Evolutionary conservation across 2,888 invertebrate genomes (phyloP), one percentile per base, ranked within the genome.

Genomic region (Hoplodrina blanda): DNA sequence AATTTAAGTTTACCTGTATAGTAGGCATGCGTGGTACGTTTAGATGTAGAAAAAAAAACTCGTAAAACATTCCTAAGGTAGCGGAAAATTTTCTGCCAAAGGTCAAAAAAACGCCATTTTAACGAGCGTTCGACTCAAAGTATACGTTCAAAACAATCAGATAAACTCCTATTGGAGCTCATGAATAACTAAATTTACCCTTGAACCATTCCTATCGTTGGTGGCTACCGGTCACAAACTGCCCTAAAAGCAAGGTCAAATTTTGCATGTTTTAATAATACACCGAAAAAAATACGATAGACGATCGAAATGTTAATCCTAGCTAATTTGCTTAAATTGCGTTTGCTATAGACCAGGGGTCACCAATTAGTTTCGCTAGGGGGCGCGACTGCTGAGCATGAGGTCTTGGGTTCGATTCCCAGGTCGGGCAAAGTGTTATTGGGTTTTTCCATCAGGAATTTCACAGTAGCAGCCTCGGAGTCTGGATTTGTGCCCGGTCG

Each of bases 121-220:
- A 84, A 83, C 75, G 69, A 77, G 65, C 68, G 75, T 81, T 78
- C 60, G 75, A 82, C 80, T 74, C 79, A 84, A 85, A 82, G 70
- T 80, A 87, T 81, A 80, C 76, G 62, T 78, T 83, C 69, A 75
- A 74, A 76, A 74, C 89, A 83, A 94, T 93, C 94, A 89, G 94
- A 95, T 95, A 94, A 93, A 80, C 46, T 81, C 67, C 72, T 85
- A 91, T 90, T 88, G 89, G 88, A 85, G 85, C 85, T 90, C 91
- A 90, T 92, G 92, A 92, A 93, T 93, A 92, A 89, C 90, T 88
- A 91, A 92, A 90, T 89, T 63, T 78, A 83, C 77, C 95, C 95
- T 94, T 95, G 93, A 94, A 93, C 91, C 84, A 87, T 84, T 87
- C 90, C 85, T 73, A 76, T 72, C 61, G 70, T 41, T 62, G 44